phyloP scores from a whole-genome alignment of 1,140 invertebrate species.

The Drosophila nigromelanica region DNA sequence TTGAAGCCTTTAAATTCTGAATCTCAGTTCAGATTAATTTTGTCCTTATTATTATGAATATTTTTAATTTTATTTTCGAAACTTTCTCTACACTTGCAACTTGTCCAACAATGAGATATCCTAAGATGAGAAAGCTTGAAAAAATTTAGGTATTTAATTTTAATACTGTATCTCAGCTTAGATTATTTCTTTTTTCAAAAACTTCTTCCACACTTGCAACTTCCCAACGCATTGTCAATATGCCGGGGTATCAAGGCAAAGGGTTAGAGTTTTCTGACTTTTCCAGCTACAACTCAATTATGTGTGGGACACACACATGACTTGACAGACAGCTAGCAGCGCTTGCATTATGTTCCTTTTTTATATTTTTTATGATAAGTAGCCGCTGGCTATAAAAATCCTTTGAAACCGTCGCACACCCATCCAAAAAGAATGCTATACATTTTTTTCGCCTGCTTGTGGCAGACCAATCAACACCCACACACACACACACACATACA shows the following conservation, averaged over 20 bases:
- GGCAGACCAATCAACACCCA: slow-evolving; percentile 70
- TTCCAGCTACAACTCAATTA: slow-evolving; percentile 74
- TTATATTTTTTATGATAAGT: slow-evolving; percentile 76
- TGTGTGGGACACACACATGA: slow-evolving; percentile 72
- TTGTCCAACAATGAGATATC: too few relatives aligned
- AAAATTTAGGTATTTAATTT: too few relatives aligned
- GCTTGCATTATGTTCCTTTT: slow-evolving; percentile 61
- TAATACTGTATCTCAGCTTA: neutral
- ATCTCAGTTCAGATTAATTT: too few relatives aligned
- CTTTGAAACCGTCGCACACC: slow-evolving; percentile 61
- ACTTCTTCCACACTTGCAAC: neutral
- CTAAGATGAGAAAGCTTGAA: too few relatives aligned
- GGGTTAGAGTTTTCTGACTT: slow-evolving; percentile 30
- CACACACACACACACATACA: slow-evolving; percentile 18
- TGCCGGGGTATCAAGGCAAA: slow-evolving; percentile 10
- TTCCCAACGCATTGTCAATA: neutral
- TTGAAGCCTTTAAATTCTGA: too few relatives aligned
- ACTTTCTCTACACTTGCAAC: too few relatives aligned
- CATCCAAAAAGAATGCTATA: slow-evolving; percentile 11
- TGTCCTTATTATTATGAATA: too few relatives aligned
- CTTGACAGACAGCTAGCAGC: slow-evolving; percentile 68
- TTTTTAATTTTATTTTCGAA: too few relatives aligned
- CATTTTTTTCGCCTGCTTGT: slow-evolving; percentile 31
- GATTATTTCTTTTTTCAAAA: neutral
- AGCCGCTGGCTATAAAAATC: slow-evolving; percentile 77